Evolutionary conservation across 2,888 invertebrate species (phyloP), one percentile per base, ranked within the genome.

Genomic region (Yponomeuta malinellus): DNA sequence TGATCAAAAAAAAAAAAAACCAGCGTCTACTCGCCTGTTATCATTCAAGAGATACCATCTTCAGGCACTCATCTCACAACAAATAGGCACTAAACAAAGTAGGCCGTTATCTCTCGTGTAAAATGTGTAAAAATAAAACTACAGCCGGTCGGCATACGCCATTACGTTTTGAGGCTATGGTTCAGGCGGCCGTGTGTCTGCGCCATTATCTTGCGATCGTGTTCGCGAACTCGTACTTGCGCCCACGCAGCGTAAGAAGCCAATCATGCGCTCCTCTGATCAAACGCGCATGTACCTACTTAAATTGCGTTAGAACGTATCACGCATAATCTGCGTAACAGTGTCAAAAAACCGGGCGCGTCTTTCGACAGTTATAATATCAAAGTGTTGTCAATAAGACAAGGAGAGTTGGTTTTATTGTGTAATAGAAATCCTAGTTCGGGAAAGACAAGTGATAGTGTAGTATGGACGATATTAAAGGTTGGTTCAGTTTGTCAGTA

Each of bases 131-230:
- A 59, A 59, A 59, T 59, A 59, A 59, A 59, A 59, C 52, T 59
- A 59, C 52, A 59, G 15, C 52, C 52, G 52, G 15, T 59, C 15
- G 15, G 15, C 52, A 3, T 15, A 12, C 52, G 52, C 52, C 52
- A 59, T 59, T 59, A 59, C 52, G 52, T 59, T 59, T 59, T 59
- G 52, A 59, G 52, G 52, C 52, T 59, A 59, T 59, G 52, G 15
- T 59, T 59, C 52, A 59, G 15, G 52, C 52, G 52, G 52, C 52
- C 52, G 52, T 5, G 15, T 59, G 52, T 43, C 8, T 59, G 52
- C 52, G 12, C 52, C 15, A 5, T 59, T 59, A 59, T 59, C 52
- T 59, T 8, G 43, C 43, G 43, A 43, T 43, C 43, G 43, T 43
- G 43, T 43, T 43, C 43, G 8, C 52, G 12, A 59, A 9, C 52